phyloP scores from a whole-genome alignment of 2,113 vertebrate species.

The Takifugu flavidus region DNA sequence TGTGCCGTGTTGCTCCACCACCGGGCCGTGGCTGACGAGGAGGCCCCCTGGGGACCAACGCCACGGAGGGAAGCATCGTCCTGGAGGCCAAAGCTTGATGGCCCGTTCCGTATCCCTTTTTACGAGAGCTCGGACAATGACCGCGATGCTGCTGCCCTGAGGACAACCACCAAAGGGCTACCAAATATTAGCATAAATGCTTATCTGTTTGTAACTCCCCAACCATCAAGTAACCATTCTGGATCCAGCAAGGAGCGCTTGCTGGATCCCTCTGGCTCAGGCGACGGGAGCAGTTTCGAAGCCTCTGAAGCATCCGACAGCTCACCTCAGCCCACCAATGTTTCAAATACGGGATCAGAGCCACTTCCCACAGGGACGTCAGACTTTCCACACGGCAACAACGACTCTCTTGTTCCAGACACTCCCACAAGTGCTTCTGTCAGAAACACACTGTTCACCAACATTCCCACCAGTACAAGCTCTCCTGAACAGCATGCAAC shows the following conservation, averaged over 20 bases:
- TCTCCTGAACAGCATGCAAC: conserved; percentile 35
- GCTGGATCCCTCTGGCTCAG: conserved; percentile 44
- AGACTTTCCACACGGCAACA: conserved; percentile 52
- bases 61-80: conserved; percentile 13
- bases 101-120: conserved; percentile 19
- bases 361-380: conserved; percentile 46
- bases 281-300: conserved; percentile 39
- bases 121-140: background rate
- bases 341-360: conserved; percentile 41
- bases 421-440: conserved; percentile 36
- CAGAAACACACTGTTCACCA: conserved; percentile 36
- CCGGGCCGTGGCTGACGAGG: conserved; percentile 52
- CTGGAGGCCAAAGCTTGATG: conserved; percentile 43
- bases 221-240: too few species aligned
- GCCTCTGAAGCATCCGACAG: conserved; percentile 33
- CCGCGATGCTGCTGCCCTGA: background rate
- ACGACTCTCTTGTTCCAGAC: conserved; percentile 47
- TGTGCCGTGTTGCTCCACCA: conserved; percentile 50
- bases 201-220: too few species aligned
- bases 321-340: conserved; percentile 30
- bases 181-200: background rate
- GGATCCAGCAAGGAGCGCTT: conserved; percentile 9
- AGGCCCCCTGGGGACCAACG: conserved; percentile 42
- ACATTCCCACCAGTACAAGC: conserved; percentile 38
- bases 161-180: conserved; percentile 16